These are phyloP conservation scores for Argyresthia goedartella DNA, from an alignment of 2,888 invertebrate species.

Conservation along the genomic window DNA sequence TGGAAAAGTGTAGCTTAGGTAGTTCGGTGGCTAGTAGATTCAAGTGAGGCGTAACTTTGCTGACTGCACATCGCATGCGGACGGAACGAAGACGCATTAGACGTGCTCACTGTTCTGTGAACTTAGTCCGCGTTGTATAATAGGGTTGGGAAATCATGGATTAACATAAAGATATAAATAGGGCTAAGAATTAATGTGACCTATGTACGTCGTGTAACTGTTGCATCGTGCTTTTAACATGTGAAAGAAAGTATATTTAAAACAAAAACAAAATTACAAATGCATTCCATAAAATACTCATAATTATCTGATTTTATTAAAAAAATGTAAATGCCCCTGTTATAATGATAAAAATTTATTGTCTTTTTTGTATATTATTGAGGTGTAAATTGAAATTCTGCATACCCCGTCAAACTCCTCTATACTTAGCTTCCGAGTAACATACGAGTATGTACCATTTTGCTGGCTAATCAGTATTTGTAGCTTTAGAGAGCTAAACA, in stretches of 20 bases:
- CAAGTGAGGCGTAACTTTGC: constrained; percentile 8
- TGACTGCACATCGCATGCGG: not conserved
- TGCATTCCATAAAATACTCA: too few relatives aligned
- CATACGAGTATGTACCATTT: not conserved
- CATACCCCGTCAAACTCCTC: not conserved
- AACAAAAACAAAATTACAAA: too few relatives aligned
- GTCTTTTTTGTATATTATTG: too few relatives aligned
- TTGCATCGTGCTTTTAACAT: too few relatives aligned
- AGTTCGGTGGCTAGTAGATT: not conserved
- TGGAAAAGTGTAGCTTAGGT: too few relatives aligned
- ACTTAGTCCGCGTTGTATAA: not conserved
- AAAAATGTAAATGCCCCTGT: too few relatives aligned
- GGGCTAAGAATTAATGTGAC: too few relatives aligned
- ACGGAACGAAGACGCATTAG: constrained; percentile 1
- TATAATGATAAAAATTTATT: too few relatives aligned
- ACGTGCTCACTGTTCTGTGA: not conserved
- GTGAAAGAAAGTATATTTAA: too few relatives aligned
- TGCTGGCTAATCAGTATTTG: constrained; percentile 4
- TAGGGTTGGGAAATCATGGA: not conserved
- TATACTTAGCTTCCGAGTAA: not conserved
- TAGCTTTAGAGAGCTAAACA: constrained; percentile 1
- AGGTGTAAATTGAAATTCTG: not conserved
- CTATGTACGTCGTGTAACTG: too few relatives aligned
- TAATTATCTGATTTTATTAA: too few relatives aligned
- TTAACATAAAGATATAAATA: too few relatives aligned